Evolutionary conservation across 2,797 vertebrate species (phyloP), one percentile per base, ranked within the genome.

Genomic region (Protosalanx chinensis): DNA sequence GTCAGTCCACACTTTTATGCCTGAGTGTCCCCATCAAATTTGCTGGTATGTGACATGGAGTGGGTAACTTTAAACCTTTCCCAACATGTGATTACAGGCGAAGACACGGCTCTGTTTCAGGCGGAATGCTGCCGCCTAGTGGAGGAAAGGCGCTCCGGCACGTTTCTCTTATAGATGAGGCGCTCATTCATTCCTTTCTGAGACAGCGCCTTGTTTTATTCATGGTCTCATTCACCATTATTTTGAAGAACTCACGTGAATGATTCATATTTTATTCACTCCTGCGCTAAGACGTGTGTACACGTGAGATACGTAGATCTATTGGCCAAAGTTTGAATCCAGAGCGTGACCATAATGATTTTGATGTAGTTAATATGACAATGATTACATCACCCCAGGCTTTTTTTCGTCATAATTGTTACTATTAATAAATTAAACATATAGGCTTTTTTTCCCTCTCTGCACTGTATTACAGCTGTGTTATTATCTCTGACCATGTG

Each of bases 41-140:
- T 82, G 87, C 86, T 79, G 80, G 71, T 82, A 73, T 88, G 88
- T 82, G 93, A 91, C 92, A 90, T 81, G 88, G 82, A 87, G 81
- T 79, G 75, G 75, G 71, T 80, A 85, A 89, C 82, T 85, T 83
- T 84, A 75, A 68, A 80, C 86, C 77, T 73, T 82, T 67, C 71
- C 71, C 72, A 84, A 83, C 86, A 83, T 87, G 89, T 90, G 90
- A 91, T 76, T 78, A 69, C 67, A 69, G 59, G 59, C 75, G 67
- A 79, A 76, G 69, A 72, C 80, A 72, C 80, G 56, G 6, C 69
- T 74, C 73, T 81, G 29, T 64, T 60, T 53, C 73, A 72, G 74
- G 15, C 41, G 72, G 77, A 85, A 86, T 37, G 81, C 82, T 80
- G 91, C 69, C 92, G 64, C 88, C 58, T 67, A 70, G 87, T 76